Percentiles rank a stretch among this genome's conserved stretches.
Conservation (phyloP, 2,888 invertebrate species). For the Sinelater perroti region DNA sequence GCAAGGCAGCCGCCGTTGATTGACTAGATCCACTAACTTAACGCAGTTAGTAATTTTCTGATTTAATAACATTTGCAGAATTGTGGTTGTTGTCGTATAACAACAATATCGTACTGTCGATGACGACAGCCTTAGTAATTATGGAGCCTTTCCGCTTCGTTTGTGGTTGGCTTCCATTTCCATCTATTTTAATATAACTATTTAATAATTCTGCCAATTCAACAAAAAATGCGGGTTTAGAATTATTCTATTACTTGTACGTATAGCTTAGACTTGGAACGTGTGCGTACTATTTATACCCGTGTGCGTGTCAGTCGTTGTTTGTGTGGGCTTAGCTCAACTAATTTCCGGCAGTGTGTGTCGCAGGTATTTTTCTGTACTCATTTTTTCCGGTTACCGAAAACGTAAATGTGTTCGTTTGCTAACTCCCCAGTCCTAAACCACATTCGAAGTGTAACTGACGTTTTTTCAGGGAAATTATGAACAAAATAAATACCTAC, state of each 20-base stretch:
- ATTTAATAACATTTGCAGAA: conserved; percentile 36
- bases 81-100: conserved; percentile 52
- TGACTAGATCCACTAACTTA: conserved; percentile 23
- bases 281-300: conserved; percentile 46
- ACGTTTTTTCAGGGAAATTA: conserved; percentile 15
- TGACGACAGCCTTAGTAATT: conserved; percentile 47
- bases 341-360: conserved; percentile 25
- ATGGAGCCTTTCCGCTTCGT: conserved; percentile 44
- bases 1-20: not conserved
- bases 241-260: conserved; percentile 47
- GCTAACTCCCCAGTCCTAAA: not conserved
- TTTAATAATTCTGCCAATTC: conserved; percentile 58
- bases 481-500: conserved; percentile 44
- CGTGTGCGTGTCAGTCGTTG: conserved; percentile 43
- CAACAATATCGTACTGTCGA: conserved; percentile 51
- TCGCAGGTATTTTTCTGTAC: conserved; percentile 17
- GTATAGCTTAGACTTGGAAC: conserved; percentile 50
- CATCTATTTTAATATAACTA: conserved; percentile 44
- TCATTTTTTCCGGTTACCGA: conserved; percentile 17
- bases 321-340: conserved; percentile 38
- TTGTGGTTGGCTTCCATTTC: conserved; percentile 45
- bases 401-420: conserved; percentile 16
- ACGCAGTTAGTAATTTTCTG: conserved; percentile 23
- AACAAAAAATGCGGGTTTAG: conserved; percentile 57
- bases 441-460: not conserved